phyloP scores from a whole-genome alignment of 2,113 vertebrate genomes.

The Spermophilus dauricus region DNA sequence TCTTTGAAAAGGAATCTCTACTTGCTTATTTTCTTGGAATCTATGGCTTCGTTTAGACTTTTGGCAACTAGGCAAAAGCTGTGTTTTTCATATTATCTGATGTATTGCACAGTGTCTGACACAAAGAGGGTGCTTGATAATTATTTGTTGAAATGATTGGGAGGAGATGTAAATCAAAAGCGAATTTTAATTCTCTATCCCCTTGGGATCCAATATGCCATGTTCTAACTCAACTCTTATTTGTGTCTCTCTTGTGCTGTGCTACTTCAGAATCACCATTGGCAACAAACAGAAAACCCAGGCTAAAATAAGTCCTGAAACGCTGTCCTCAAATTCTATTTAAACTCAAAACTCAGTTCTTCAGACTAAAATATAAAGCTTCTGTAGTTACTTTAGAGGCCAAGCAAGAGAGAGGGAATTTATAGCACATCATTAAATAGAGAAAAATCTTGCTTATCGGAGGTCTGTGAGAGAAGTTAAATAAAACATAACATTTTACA shows the following conservation, averaged over 20 bases:
- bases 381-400: not conserved
- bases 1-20: not conserved
- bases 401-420: not conserved
- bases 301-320: not conserved
- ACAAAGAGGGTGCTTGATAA: not conserved
- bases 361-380: constrained; percentile 1
- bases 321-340: not conserved
- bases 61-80: not conserved
- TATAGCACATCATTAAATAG: not conserved
- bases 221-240: not conserved
- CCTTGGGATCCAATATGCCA: not conserved
- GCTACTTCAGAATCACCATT: not conserved
- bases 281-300: not conserved
- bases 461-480: constrained; percentile 47
- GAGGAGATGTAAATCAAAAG: not conserved
- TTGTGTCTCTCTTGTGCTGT: not conserved
- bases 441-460: constrained; percentile 39
- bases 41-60: not conserved
- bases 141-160: not conserved
- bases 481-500: not conserved
- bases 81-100: not conserved
- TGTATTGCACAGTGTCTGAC: not conserved
- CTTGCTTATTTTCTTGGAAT: not conserved
- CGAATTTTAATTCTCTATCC: not conserved
- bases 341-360: not conserved